phyloP scores from a whole-genome alignment of 2,113 vertebrate species.

The Balaenoptera acutorostrata region DNA sequence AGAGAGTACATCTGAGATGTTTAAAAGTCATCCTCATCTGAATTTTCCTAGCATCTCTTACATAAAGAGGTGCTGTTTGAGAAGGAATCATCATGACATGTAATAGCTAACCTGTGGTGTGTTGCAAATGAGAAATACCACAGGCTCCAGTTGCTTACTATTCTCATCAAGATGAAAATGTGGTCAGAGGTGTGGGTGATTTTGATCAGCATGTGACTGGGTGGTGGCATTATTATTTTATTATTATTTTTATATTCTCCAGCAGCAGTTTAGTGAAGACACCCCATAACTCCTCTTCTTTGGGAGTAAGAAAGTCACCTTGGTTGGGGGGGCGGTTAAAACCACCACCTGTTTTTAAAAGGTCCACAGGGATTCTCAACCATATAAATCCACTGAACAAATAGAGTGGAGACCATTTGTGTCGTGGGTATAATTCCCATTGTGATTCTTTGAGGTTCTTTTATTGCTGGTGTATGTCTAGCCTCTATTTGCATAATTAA shows the following conservation, averaged over 20 bases:
- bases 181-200: too few species aligned
- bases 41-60: neutral
- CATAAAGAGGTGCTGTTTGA: neutral
- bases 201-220: neutral
- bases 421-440: neutral
- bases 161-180: neutral
- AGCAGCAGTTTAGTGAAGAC: neutral
- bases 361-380: neutral
- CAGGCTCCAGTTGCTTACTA: neutral
- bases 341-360: neutral
- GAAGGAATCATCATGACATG: accelerated
- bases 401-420: neutral
- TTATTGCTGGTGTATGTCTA: neutral
- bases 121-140: neutral
- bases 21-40: neutral
- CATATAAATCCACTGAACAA: neutral
- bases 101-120: neutral
- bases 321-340: too few species aligned
- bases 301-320: neutral
- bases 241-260: neutral
- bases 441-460: neutral
- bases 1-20: neutral
- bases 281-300: neutral
- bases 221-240: neutral
- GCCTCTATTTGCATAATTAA: neutral